phyloP scores from a whole-genome alignment of 2,113 vertebrate species.

The Paedocypris sp. region DNA sequence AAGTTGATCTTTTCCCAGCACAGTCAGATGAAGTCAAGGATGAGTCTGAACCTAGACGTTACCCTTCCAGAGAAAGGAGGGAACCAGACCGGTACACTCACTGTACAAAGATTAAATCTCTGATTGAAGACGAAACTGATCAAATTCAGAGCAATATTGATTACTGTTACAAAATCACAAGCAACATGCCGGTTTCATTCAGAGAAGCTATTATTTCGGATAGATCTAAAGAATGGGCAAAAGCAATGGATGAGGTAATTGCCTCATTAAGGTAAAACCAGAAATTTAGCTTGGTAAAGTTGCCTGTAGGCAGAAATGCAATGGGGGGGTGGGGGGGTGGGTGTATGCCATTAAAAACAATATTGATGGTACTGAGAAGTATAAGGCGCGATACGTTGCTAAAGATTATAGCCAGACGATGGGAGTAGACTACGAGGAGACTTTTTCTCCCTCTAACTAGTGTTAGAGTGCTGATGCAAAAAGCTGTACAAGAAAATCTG shows the following conservation, averaged over 20 bases:
- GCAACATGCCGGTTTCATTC: background rate
- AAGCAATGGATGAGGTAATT: background rate
- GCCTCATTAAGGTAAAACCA: background rate
- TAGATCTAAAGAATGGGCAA: background rate
- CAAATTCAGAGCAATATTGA: conserved; percentile 1
- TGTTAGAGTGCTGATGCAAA: background rate
- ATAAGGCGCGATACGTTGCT: no score
- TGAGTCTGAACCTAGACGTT: background rate
- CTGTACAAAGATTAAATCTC: background rate
- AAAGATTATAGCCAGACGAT: background rate
- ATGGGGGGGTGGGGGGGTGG: no score
- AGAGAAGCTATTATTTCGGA: background rate
- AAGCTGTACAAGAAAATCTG: background rate
- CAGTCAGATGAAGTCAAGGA: no score
- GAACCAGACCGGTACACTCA: background rate
- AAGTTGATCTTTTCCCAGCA: no score
- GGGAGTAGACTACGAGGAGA: background rate
- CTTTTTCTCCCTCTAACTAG: background rate
- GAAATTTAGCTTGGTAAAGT: no score
- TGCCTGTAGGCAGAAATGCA: no score
- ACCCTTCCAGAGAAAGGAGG: conserved; percentile 3
- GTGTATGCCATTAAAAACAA: no score
- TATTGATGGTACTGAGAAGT: no score
- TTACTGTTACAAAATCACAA: conserved; percentile 20
- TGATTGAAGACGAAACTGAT: background rate